Conservation (phyloP, 1,140 invertebrate species). For the Thrips palmi region DNA sequence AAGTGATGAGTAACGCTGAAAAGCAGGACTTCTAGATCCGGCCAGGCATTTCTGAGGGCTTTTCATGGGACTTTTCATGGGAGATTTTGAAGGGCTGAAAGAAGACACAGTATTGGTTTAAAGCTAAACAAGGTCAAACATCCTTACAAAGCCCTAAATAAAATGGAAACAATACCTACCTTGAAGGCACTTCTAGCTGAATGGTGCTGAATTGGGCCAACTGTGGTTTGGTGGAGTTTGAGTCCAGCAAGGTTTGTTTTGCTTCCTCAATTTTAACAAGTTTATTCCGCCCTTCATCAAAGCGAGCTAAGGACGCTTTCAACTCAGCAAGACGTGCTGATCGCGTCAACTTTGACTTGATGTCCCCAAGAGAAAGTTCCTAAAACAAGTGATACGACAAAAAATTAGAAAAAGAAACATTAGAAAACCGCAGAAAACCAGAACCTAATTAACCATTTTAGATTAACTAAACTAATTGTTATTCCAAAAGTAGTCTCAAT, state of each 20-base stretch:
- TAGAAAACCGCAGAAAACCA: no score
- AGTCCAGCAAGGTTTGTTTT: conserved; percentile 17
- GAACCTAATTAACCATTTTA: no score
- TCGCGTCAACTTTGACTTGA: conserved; percentile 38
- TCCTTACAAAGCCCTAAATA: conserved; percentile 10
- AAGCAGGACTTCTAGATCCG: conserved; percentile 27
- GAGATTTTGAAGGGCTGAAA: conserved; percentile 18
- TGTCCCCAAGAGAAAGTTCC: conserved; percentile 41
- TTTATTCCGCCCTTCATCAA: conserved; percentile 30
- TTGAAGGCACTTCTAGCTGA: conserved; percentile 48
- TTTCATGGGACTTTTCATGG: conserved; percentile 6
- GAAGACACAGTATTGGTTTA: conserved; percentile 10
- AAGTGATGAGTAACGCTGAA: conserved; percentile 38
- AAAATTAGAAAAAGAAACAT: no score
- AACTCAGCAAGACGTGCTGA: conserved; percentile 45
- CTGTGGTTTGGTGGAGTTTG: conserved; percentile 22
- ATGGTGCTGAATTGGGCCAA: conserved; percentile 50
- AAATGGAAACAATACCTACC: conserved; percentile 26
- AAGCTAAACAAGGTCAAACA: conserved; percentile 16
- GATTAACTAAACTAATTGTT: no score
- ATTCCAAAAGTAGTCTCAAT: no score
- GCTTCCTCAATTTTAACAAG: conserved; percentile 26
- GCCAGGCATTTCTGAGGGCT: conserved; percentile 5
- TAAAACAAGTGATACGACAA: no score
- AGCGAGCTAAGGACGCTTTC: conserved; percentile 35